phyloP scores from a whole-genome alignment of 1,140 invertebrate species.

The Ceratosolen solmsi region DNA sequence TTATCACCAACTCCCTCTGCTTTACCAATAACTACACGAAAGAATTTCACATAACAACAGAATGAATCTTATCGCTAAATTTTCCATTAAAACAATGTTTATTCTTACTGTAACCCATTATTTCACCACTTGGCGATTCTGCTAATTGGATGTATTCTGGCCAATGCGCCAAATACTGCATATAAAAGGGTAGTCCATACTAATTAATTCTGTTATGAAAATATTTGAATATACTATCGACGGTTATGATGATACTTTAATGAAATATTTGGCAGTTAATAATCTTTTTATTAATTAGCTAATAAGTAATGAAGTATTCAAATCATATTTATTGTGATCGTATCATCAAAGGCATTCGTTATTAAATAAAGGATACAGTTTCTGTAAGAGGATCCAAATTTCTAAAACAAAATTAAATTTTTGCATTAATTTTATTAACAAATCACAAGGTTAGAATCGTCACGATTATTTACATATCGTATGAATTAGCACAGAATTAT shows the following conservation, averaged over 20 bases:
- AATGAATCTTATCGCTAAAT: not conserved
- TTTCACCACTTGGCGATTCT: slow-evolving; percentile 94
- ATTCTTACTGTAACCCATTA: slow-evolving; percentile 98
- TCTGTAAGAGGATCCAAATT: slow-evolving; percentile 98
- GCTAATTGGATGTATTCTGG: slow-evolving; percentile 99
- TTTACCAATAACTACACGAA: slow-evolving; percentile 95
- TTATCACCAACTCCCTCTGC: slow-evolving; percentile 95
- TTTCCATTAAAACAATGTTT: slow-evolving; percentile 7
- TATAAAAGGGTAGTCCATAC: slow-evolving; percentile 98
- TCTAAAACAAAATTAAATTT: slow-evolving; percentile 74
- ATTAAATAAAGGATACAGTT: slow-evolving; percentile 81
- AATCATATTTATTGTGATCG: slow-evolving; percentile 26
- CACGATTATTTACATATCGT: slow-evolving; percentile 25
- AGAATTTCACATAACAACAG: not conserved
- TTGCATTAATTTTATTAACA: not conserved
- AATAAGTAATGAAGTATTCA: not conserved
- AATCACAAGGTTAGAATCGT: slow-evolving; percentile 7
- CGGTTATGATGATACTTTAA: too few relatives aligned
- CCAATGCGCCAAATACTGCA: slow-evolving; percentile 98
- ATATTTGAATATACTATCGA: slow-evolving; percentile 16
- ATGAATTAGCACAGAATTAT: not conserved
- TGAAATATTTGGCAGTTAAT: not conserved
- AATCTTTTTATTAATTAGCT: not conserved
- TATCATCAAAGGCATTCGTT: slow-evolving; percentile 20
- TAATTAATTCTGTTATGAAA: slow-evolving; percentile 63